phyloP scores from a whole-genome alignment of 2,888 invertebrate genomes.

The Parnassius mnemosyne region DNA sequence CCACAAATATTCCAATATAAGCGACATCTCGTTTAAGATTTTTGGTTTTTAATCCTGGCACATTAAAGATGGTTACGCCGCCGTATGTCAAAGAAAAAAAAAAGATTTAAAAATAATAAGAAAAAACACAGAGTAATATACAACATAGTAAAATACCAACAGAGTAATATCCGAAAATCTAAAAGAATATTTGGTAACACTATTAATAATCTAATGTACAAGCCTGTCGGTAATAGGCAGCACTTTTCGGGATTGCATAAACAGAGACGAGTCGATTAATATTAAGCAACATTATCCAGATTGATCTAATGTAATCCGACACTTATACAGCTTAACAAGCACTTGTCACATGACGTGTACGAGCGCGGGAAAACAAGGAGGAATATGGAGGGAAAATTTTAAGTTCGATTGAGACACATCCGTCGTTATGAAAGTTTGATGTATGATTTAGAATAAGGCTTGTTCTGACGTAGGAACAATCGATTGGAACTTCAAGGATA shows the following conservation, averaged over 20 bases:
- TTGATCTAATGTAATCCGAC: conserved; percentile 22
- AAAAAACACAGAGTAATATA: too few relatives aligned
- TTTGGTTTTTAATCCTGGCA: too few relatives aligned
- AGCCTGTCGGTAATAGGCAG: conserved; percentile 15
- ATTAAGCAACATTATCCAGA: conserved; percentile 17
- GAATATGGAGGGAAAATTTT: conserved; percentile 11
- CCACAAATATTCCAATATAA: too few relatives aligned
- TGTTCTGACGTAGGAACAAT: too few relatives aligned
- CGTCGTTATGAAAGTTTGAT: conserved; percentile 9
- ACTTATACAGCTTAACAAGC: conserved; percentile 13
- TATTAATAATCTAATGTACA: conserved; percentile 5
- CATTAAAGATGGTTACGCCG: too few relatives aligned
- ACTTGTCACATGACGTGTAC: conserved; percentile 6
- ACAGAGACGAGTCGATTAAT: conserved; percentile 14
- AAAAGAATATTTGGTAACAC: conserved; percentile 6
- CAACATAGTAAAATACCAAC: too few relatives aligned
- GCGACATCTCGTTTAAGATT: too few relatives aligned
- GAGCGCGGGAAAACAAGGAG: conserved; percentile 16
- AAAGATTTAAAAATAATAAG: too few relatives aligned
- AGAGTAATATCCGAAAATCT: not conserved
- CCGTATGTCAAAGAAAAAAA: too few relatives aligned
- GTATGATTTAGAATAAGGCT: not conserved
- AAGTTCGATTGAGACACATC: not conserved
- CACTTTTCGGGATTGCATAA: conserved; percentile 22
- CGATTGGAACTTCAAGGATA: too few relatives aligned